Evolutionary conservation across 2,113 vertebrate genomes (phyloP).

Genomic region (Macroglossus sobrinus): DNA sequence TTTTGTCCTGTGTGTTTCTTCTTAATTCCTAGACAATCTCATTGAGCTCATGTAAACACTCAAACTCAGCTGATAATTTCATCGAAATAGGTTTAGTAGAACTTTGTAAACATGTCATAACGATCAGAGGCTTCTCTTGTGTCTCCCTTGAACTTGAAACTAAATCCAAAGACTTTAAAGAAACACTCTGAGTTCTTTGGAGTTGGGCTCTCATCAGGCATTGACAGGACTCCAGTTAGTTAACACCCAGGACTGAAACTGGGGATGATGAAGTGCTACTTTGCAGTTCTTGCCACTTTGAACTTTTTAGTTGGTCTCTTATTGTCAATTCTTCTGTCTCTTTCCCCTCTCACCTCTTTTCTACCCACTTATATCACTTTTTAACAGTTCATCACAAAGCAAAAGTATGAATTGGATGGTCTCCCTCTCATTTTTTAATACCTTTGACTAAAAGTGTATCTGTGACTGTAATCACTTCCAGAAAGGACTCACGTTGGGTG

Average conservation of each 20-base stretch:
- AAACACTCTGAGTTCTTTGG: slow-evolving; percentile 30
- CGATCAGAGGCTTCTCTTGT: neutral
- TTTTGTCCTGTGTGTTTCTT: neutral
- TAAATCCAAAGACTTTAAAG: slow-evolving; percentile 47
- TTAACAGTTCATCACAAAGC: slow-evolving; percentile 74
- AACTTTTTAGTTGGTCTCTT: slow-evolving; percentile 70
- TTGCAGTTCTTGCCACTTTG: slow-evolving; percentile 59
- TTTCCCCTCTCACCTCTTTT: neutral
- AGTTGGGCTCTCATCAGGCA: slow-evolving; percentile 34
- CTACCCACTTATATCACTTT: slow-evolving; percentile 33
- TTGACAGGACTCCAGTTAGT: slow-evolving; percentile 26
- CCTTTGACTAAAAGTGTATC: slow-evolving; percentile 66
- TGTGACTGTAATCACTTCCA: slow-evolving; percentile 79
- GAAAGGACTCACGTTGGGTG: slow-evolving; percentile 52
- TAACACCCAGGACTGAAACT: slow-evolving; percentile 50
- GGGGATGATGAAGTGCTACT: slow-evolving; percentile 74
- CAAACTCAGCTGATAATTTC: neutral
- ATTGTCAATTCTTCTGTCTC: slow-evolving; percentile 54
- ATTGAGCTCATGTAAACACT: neutral
- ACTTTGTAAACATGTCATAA: slow-evolving; percentile 14
- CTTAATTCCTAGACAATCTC: neutral
- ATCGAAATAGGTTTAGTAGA: neutral
- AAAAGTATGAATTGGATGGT: slow-evolving; percentile 71
- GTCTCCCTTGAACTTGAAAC: slow-evolving; percentile 12
- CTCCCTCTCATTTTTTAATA: slow-evolving; percentile 70